Base-by-base conservation (phyloP, 1,140 invertebrate genomes). In the Hestina assimilis region DNA sequence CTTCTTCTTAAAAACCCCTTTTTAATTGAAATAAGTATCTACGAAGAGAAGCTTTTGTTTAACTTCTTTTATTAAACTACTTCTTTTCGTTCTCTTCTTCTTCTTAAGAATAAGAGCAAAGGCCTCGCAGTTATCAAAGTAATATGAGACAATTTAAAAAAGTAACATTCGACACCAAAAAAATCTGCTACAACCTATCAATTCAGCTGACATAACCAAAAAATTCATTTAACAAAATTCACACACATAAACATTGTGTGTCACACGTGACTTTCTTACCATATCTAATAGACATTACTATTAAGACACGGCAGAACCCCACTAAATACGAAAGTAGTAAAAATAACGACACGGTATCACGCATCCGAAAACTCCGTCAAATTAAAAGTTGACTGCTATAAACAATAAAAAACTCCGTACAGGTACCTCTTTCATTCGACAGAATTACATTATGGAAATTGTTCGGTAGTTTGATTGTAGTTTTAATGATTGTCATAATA, bases 361-460 rank as follows among this genome's bases (percentile, higher is more conserved):
- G 84, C 82, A 85, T 78, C 69, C 45, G n/a, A 83, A 83, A 38
- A 85, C 79, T 83, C 69, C 75, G 69, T 66, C 70, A 79, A 87
- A 87, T 87, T 87, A 87, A 87, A 87, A 87, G 79, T 87, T 82
- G 69, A 70, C 69, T 76, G 82, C 77, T 73, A 81, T 82, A 83
- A 85, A 83, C 82, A 79, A 85, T 84, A 84, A 84, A 86, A n/a
- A 83, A 83, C 65, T 52, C 67, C 62, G 51, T 74, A 73, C 66
- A 59, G 51, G 59, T 64, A 50, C 66, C 75, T 72, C 69, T 66
- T 73, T 71, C 72, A 65, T 79, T 80, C 79, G 67, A 72, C 75
- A 65, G 65, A 17, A n/a, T 75, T 79, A 60, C 47, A 62, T 79
- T 73, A 71, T 78, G 52, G 48, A n/a, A 43, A 58, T 41, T 45